Evolutionary conservation across 2,113 vertebrate species (phyloP).

Genomic region (Neogale vison): DNA sequence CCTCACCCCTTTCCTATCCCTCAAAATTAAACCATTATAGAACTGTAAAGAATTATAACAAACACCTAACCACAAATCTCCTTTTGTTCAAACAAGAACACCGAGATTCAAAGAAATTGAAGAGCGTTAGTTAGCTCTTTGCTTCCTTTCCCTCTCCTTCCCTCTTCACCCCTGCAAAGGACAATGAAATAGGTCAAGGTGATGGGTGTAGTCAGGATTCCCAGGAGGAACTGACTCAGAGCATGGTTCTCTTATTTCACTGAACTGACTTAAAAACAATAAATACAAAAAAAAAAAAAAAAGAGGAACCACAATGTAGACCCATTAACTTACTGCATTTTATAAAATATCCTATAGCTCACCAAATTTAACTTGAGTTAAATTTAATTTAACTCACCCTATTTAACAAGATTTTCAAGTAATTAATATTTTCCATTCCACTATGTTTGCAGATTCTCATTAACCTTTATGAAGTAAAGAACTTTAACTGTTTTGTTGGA

Average conservation of each 20-base stretch:
- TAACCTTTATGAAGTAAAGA: constrained; percentile 53
- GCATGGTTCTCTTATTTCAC: constrained; percentile 1
- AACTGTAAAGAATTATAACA: background rate
- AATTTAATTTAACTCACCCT: too few species aligned
- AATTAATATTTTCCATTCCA: constrained; percentile 57
- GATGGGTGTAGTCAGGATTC: background rate
- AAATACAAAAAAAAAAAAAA: background rate
- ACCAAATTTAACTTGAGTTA: background rate
- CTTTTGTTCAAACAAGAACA: background rate
- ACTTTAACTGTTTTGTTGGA: constrained; percentile 54
- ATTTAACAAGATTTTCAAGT: constrained; percentile 38
- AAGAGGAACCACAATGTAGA: background rate
- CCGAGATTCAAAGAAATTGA: background rate
- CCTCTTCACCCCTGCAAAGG: background rate
- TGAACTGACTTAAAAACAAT: constrained; percentile 58
- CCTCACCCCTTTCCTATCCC: background rate
- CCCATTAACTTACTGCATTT: constrained; percentile 36
- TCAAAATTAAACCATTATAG: background rate
- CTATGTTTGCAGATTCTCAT: background rate
- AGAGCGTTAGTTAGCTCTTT: background rate
- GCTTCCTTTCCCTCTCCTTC: background rate
- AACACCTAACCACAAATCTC: background rate
- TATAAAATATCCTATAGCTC: background rate
- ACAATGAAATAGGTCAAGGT: background rate
- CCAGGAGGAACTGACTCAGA: background rate